Percentiles rank a stretch among this genome's conserved stretches.
phyloP scores from a whole-genome alignment of 2,888 invertebrate species.

The Lissocephala sabroskyi region DNA sequence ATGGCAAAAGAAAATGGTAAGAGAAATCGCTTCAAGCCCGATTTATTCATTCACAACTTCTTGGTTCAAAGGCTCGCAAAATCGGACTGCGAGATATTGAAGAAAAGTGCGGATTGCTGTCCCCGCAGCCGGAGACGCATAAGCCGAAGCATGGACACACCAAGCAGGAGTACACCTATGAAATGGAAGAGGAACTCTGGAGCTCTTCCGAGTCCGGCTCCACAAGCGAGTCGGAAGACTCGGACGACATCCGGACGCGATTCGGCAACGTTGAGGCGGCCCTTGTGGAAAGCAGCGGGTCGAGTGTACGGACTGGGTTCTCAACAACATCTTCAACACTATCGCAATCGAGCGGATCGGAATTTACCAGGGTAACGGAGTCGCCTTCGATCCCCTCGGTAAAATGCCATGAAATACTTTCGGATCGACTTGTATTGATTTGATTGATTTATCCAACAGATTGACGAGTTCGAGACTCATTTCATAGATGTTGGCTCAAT shows the following conservation, averaged over 20 bases:
- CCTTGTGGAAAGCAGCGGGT: too few species aligned
- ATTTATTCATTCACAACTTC: background rate
- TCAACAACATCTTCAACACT: background rate
- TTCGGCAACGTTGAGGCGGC: too few species aligned
- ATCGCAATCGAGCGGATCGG: too few species aligned
- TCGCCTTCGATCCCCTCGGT: too few species aligned
- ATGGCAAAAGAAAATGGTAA: too few species aligned
- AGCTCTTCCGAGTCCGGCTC: background rate
- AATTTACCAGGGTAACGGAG: too few species aligned
- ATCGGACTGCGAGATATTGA: background rate
- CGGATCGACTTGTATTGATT: too few species aligned
- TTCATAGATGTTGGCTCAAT: conserved; percentile 70
- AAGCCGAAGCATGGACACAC: background rate
- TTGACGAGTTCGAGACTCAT: conserved; percentile 43
- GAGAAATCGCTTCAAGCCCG: too few species aligned
- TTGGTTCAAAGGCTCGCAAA: background rate
- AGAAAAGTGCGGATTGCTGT: background rate
- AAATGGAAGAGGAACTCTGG: background rate
- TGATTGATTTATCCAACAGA: background rate
- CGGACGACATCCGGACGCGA: too few species aligned
- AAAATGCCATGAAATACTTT: too few species aligned
- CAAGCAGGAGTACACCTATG: background rate
- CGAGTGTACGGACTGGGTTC: too few species aligned
- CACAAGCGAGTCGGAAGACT: background rate
- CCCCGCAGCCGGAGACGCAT: too few species aligned